Base-by-base conservation (phyloP, 2,797 vertebrate species). In the Coregonus sp. region DNA sequence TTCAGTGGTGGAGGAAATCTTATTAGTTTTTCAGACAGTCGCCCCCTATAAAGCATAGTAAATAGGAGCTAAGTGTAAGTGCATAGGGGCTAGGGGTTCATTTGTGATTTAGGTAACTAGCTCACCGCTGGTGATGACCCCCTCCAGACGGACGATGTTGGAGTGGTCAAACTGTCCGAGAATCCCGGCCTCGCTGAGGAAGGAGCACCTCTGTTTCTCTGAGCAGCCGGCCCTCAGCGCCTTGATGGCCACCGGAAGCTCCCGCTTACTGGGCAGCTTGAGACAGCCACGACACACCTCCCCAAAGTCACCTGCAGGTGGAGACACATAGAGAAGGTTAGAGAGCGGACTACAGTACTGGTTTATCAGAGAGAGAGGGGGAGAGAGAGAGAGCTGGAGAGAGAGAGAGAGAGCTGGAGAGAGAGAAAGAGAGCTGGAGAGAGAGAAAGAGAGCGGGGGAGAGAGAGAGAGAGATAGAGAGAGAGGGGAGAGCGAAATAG, bases 101-200 rank as follows among this genome's bases (percentile, higher is more conserved):
- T 29, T 52, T 6, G 14, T 59, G 61, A 20, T n/a, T 59, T 16
- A 11, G 9, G 59, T 63, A 47, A 12, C 25, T 69, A 35, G 3
- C 91, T 86, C 85, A 97, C 97, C 97, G 83, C 94, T 92, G 81
- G 96, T 98, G 90, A 98, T 93, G 37, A 98, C 96, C 0, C 98
- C 98, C 80, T 98, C 97, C 76, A 99, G 95, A 16, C 97, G 93
- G 83, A 98, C 92, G 76, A 98, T 92, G 1, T 98, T 97, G 88
- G 94, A 86, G 54, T 99, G 97, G 89, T 99, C 97, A 0, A 99
- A 99, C 94, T 99, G 98, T 20, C 97, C 97, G 86, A 99, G 93
- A 74, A 97, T 96, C 80, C 95, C 95, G 0, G 97, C 97, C 77
- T 98, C 95, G 0, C 95, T 95, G 85, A 98, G 92, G 86, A 99